Conservation (phyloP, 1,140 invertebrate species). For the Bombus haemorrhoidalis region DNA sequence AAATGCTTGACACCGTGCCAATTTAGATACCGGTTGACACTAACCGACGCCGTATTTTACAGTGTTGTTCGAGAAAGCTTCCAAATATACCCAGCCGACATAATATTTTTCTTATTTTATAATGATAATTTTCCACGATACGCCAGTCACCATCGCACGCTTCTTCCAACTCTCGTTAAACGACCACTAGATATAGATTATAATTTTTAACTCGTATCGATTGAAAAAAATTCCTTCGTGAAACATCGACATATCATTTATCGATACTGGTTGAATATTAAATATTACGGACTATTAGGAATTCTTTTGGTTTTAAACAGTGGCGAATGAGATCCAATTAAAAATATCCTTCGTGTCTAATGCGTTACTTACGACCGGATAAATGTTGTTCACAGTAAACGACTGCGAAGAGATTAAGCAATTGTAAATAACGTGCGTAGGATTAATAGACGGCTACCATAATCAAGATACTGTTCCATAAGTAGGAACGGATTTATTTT, state of each 20-base stretch:
- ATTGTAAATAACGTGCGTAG: background rate
- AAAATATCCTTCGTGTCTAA: background rate
- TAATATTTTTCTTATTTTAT: background rate
- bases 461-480: background rate
- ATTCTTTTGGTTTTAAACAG: background rate
- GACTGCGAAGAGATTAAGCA: too few relatives aligned
- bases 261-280: background rate
- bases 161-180: background rate
- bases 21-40: constrained; percentile 25
- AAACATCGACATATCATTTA: background rate
- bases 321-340: background rate
- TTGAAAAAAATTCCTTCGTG: background rate
- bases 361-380: background rate
- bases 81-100: background rate
- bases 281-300: background rate
- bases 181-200: background rate
- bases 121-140: background rate
- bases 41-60: constrained; percentile 7
- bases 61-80: background rate
- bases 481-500: background rate
- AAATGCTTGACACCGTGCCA: constrained; percentile 24
- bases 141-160: background rate
- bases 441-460: too few relatives aligned
- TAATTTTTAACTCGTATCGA: background rate
- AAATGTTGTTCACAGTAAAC: background rate